Base-by-base conservation (phyloP, 2,797 vertebrate species). In the Garrulus glandarius region DNA sequence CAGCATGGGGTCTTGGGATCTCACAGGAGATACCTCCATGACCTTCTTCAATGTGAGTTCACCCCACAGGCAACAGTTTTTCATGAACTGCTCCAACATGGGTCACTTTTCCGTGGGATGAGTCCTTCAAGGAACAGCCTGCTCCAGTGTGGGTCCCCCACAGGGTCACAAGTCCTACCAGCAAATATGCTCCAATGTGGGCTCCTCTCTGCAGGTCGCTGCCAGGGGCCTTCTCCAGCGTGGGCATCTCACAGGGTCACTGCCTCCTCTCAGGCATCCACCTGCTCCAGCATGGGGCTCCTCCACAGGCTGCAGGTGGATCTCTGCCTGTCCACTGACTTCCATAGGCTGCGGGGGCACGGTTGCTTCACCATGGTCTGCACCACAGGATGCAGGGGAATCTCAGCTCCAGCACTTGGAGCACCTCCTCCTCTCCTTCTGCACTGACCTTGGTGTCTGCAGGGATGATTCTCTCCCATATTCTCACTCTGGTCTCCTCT, bases 21-120 rank as follows among this genome's bases (percentile, higher is more conserved):
- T 49, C 78, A 49, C 23, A 47, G 56, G 11, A 43, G 27, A 61
- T 16, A 37, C 16, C 4, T 56, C 30, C 34, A 16, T 19, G 26
- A 23, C 22, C 22, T 53, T 67, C 30, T 47, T 36, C 56, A 61
- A 1, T 0, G 0, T 56, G 23, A 30, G 20, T 37, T 75, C 13
- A 24, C 56, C 20, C 20, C 56, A 30, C 14, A 34, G 63, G 5
- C 10, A 68, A 24, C 13, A 44, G 17, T 18, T 76, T 41, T 37
- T n/a, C 11, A 9, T 14, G 10, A 69, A 21, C 23, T 37, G 23
- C 56, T 56, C 27, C 41, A 50, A 3, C 0, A 0, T 44, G 29
- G 27, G 16, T 37, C 26, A 23, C 7, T 68, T 68, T 82, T 88
- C 21, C 34, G 43, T 5, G 5, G 22, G 11, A 10, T n/a, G 37